Percentiles rank a stretch among this genome's conserved stretches.
Conservation (phyloP, 2,797 vertebrate genomes). For the Poeciliopsis paucimaculata region DNA sequence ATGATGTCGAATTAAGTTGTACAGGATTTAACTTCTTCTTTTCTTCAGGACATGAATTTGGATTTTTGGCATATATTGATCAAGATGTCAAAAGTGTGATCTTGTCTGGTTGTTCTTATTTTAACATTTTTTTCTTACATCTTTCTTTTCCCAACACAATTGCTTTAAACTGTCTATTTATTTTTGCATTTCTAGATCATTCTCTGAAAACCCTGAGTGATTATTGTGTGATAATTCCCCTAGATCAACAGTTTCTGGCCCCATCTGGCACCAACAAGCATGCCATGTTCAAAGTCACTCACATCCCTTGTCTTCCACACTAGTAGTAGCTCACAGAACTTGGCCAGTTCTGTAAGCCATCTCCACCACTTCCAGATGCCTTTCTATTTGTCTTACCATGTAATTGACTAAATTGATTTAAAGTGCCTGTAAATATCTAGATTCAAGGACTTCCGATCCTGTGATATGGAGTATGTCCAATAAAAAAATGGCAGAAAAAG, state of each 20-base stretch:
- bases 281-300: constrained; percentile 1
- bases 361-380: background rate
- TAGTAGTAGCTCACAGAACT: no score
- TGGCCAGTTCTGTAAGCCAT: background rate
- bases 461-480: background rate
- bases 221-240: background rate
- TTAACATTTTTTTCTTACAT: background rate
- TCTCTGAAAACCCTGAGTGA: background rate
- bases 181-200: no score
- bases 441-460: background rate
- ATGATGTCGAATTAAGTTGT: no score
- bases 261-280: background rate
- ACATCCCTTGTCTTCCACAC: background rate
- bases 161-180: no score
- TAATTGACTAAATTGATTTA: no score
- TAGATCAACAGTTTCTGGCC: background rate
- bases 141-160: background rate
- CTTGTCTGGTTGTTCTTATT: background rate
- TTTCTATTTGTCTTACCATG: background rate
- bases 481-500: background rate
- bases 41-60: background rate
- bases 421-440: background rate
- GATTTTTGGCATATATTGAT: background rate
- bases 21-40: background rate
- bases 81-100: background rate